These are phyloP conservation scores for Coenonympha glycerion DNA, from an alignment of 2,888 invertebrate species.

Conservation along the genomic window DNA sequence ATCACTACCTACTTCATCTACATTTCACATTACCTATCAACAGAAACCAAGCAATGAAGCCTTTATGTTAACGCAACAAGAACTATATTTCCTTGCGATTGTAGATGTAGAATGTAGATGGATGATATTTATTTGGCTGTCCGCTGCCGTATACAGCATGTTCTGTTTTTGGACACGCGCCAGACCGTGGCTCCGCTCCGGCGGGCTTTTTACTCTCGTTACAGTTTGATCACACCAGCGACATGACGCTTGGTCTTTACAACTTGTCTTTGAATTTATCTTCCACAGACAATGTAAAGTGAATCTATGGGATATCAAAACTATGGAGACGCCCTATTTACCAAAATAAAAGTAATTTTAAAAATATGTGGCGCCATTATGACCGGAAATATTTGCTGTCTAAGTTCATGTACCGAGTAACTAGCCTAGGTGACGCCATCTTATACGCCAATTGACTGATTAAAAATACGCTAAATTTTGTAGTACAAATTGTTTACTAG, in stretches of 20 bases:
- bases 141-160: constrained; percentile 16
- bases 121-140: constrained; percentile 7
- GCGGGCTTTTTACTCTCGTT: constrained; percentile 29
- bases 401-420: too few species aligned
- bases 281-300: too few species aligned
- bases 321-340: too few species aligned
- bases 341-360: too few species aligned
- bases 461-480: too few species aligned
- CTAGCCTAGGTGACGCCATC: too few species aligned
- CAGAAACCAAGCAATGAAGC: background rate
- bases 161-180: constrained; percentile 44
- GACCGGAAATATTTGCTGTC: too few species aligned
- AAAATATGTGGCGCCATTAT: too few species aligned
- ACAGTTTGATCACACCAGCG: background rate
- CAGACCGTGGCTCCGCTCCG: constrained; percentile 42
- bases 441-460: too few species aligned
- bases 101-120: background rate
- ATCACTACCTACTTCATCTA: background rate
- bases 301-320: too few species aligned
- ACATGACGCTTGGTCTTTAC: background rate
- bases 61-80: background rate
- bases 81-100: background rate
- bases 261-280: background rate
- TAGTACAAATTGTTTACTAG: too few species aligned
- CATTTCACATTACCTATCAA: too few species aligned